Evolutionary conservation across 2,113 vertebrate species (phyloP), one percentile per base, ranked within the genome.

Genomic region (Zapornia atra): DNA sequence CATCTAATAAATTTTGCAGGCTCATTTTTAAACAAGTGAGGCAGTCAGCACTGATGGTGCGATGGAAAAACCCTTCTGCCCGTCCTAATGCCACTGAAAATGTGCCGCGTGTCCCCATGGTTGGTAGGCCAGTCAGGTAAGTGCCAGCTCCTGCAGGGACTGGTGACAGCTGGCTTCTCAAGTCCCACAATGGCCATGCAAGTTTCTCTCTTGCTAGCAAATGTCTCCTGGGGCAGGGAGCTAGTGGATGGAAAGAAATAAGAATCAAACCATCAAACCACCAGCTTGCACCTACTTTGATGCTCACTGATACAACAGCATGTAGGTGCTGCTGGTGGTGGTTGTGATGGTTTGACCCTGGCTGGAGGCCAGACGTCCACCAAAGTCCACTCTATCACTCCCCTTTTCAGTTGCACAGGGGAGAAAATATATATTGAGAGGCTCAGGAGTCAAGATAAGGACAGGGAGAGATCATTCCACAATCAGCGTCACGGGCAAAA

Each of bases 1-100:
- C 90, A 95, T 88, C 92, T 94, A 97, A 95, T 94, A 94, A 81
- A 95, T 95, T 92, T 94, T 96, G 86, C 94, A 97, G 88, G 85
- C 93, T 96, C 82, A 44, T 96, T 93, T 96, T 94, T 90, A 94
- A 94, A 84, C 76, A 86, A 97, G 90, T 5, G 34, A 96, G 60
- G 92, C 90, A 95, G 82, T 81, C 64, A 75, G 88, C 71, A 81
- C 83, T 59, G 76, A 82, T 3, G 12, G 36, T 6, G 7, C 75
- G 73, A 72, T 6, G 20, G 53, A 92, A 54, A 85, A 92, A 28
- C 71, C n/a, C 38, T 95, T 70, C 93, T 94, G 87, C 90, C 66
- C 42, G 15, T 65, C 48, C 76, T 59, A 69, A 3, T 63, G 79
- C 70, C 85, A 21, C 26, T 68, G 57, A 82, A 78, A 92, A 88